phyloP scores from a whole-genome alignment of 2,113 vertebrate genomes.

The Tragelaphus scriptus region DNA sequence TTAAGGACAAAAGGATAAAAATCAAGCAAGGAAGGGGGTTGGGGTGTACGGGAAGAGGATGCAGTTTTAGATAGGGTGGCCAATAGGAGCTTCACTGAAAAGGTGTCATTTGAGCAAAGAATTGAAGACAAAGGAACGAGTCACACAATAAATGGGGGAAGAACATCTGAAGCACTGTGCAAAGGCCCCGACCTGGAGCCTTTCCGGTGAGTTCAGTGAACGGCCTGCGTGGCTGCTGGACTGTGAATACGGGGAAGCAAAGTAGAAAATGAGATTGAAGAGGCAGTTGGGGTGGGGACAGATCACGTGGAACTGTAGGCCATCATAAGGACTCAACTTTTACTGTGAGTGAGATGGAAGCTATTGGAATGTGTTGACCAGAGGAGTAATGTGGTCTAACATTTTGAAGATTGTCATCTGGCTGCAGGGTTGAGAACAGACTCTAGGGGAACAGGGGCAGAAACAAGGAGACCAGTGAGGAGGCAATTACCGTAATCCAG shows the following conservation, averaged over 20 bases:
- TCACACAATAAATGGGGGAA: neutral
- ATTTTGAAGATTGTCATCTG: neutral
- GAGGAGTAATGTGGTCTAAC: neutral
- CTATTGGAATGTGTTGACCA: neutral
- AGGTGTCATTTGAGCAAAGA: neutral
- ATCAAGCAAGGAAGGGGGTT: neutral
- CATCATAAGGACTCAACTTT: neutral
- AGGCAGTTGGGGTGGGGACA: neutral
- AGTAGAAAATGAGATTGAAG: neutral
- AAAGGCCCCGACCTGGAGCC: neutral
- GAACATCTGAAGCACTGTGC: neutral
- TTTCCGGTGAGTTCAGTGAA: neutral
- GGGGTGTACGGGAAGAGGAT: neutral
- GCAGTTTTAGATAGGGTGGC: neutral
- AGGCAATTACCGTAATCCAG: neutral
- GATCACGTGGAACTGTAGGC: neutral
- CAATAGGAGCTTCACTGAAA: neutral
- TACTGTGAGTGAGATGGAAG: neutral
- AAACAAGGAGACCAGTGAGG: neutral
- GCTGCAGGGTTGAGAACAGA: neutral
- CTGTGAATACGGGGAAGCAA: neutral
- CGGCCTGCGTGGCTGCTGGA: neutral
- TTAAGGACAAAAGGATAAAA: neutral
- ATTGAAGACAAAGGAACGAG: neutral
- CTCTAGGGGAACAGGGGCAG: neutral